A percentile compares a stretch with the other conserved stretches of the same genome.
Evolutionary conservation across 2,797 vertebrate species (phyloP).

Genomic region (Halcyon leucocephala): DNA sequence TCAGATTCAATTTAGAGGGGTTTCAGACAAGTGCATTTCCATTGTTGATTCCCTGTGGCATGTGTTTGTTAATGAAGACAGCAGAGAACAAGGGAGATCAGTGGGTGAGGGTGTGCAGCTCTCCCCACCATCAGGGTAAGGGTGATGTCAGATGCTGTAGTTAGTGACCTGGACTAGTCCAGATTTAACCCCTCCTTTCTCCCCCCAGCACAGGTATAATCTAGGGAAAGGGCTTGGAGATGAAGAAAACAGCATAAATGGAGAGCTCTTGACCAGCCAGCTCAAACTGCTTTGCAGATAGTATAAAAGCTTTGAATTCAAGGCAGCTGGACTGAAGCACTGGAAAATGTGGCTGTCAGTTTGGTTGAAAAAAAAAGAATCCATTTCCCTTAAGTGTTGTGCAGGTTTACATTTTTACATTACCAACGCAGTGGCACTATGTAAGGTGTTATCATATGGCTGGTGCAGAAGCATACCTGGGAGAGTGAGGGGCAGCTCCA

Average conservation of each 20-base stretch:
- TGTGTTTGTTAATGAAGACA: neutral
- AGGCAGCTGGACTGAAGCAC: neutral
- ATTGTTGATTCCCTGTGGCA: neutral
- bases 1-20: neutral
- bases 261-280: neutral
- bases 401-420: rapidly evolving
- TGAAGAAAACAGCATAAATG: neutral
- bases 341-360: neutral
- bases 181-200: neutral
- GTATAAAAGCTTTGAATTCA: neutral
- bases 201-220: neutral
- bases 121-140: neutral
- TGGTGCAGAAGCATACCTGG: neutral
- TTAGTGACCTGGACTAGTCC: neutral
- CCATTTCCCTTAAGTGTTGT: neutral
- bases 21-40: neutral
- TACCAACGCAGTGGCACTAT: rapidly evolving
- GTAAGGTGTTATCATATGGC: rapidly evolving
- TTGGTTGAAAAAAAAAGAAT: neutral
- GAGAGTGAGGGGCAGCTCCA: rapidly evolving
- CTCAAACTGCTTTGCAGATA: neutral
- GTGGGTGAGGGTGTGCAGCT: neutral
- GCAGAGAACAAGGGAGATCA: neutral
- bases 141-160: neutral
- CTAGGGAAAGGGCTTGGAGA: neutral